Evolutionary conservation across 23 tunicate species (phyloP), one percentile per base, ranked within the genome.

Genomic region (Ascidia mentula): DNA sequence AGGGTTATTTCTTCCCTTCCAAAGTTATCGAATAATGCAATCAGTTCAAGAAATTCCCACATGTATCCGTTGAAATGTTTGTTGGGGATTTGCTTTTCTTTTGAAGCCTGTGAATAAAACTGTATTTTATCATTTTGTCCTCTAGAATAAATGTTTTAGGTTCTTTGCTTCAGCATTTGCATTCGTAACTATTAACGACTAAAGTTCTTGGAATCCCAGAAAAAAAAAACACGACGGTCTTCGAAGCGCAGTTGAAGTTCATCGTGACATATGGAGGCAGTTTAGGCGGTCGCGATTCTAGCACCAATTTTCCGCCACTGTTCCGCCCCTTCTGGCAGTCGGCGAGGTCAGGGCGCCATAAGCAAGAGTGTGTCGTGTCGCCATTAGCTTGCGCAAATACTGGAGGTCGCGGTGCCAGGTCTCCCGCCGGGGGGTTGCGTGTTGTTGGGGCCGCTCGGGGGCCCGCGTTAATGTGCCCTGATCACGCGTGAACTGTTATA

Each of bases 301-400:
- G 70, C 83, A 80, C 78, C 80, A 40, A 86, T 86, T 86, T 79
- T 86, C 35, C 90, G 84, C 76, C 45, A 34, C 61, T 79, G 69
- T 86, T 79, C 69, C 90, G 84, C 90, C 37, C 90, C 90, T 72
- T 73, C 74, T 86, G 90, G 61, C 82, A 20, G 32, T 15, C 36
- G 20, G 24, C 65, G 28, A 53, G 22, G 65, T 28, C 65, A 53
- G 13, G 65, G 13, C 65, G 65, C 65, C 65, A 28, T 26, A 53
- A 20, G 65, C 65, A 28, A 20, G 65, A 20, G 28, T 9, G 53
- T 42, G 24, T 28, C 24, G 65, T 53, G 22, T 28, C 65, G 13
- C 65, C 65, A 53, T 53, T 53, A 53, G 65, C 65, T 53, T 53
- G 65, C 28, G 65, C 65, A 53, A 53, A 53, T 9, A 53, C 65